Conservation (phyloP, 1,140 invertebrate species). For the Atta colombica region DNA sequence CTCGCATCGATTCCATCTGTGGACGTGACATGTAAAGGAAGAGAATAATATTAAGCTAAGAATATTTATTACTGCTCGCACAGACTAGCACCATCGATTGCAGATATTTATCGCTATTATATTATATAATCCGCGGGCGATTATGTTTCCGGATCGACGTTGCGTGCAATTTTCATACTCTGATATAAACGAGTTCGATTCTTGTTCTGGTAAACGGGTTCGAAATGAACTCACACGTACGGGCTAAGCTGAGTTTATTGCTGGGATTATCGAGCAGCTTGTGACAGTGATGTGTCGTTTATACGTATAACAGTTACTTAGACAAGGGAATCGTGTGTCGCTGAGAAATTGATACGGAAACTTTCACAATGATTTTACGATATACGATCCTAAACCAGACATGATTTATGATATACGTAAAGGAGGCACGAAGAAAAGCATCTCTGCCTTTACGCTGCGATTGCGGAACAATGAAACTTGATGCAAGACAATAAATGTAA, state of each 20-base stretch:
- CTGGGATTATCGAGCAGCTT: constrained; percentile 45
- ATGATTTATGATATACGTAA: constrained; percentile 52
- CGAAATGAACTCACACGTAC: constrained; percentile 42
- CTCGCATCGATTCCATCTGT: background rate
- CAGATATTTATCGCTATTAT: constrained; percentile 51
- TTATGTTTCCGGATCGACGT: constrained; percentile 30
- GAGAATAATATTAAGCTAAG: constrained; percentile 23
- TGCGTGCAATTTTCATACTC: constrained; percentile 19
- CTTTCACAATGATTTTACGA: constrained; percentile 55
- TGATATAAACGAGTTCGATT: constrained; percentile 32
- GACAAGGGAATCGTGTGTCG: constrained; percentile 47
- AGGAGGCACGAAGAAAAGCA: constrained; percentile 11
- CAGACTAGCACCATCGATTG: constrained; percentile 7
- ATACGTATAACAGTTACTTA: constrained; percentile 39
- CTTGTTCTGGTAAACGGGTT: constrained; percentile 32
- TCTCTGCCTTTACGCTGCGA: constrained; percentile 13
- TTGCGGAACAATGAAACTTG: constrained; percentile 29
- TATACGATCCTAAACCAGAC: constrained; percentile 53
- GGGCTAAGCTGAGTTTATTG: constrained; percentile 48
- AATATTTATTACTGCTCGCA: constrained; percentile 32
- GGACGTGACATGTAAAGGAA: background rate
- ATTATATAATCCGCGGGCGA: constrained; percentile 50
- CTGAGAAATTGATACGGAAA: constrained; percentile 60
- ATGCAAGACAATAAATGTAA: background rate
- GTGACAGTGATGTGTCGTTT: constrained; percentile 58